Evolutionary conservation across 1,140 invertebrate genomes (phyloP).

Genomic region (Procambarus clarkii): DNA sequence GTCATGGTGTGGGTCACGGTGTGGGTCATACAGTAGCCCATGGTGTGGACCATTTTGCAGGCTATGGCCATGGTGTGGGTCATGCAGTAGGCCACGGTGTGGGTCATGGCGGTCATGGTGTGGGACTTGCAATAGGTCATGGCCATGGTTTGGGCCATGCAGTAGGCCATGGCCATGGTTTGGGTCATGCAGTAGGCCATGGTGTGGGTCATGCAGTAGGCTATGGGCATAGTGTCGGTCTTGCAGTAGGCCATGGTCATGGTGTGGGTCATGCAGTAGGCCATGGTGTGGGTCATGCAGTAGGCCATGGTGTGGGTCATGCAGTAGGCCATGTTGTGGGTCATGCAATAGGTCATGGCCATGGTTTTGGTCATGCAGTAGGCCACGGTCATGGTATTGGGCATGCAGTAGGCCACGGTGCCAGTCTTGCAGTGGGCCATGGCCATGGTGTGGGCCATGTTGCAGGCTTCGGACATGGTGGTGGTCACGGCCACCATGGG

Average conservation of each 20-base stretch:
- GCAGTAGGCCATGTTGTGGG: not conserved
- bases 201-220: no score
- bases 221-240: not conserved
- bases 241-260: not conserved
- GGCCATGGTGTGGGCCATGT: constrained; percentile 1
- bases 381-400: not conserved
- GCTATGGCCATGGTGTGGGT: not conserved
- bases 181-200: not conserved
- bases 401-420: not conserved
- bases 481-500: not conserved
- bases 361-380: not conserved
- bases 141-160: no score
- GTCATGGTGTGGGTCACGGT: not conserved
- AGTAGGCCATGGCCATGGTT: not conserved
- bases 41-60: not conserved
- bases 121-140: no score
- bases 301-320: not conserved
- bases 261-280: not conserved
- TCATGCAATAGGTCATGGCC: not conserved
- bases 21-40: not conserved
- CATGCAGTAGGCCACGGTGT: constrained; percentile 2
- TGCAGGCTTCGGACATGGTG: not conserved
- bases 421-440: not conserved
- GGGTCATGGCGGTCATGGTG: not conserved
- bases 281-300: not conserved